Evolutionary conservation across 2,797 vertebrate genomes (phyloP).

Genomic region (Trachops cirrhosus): DNA sequence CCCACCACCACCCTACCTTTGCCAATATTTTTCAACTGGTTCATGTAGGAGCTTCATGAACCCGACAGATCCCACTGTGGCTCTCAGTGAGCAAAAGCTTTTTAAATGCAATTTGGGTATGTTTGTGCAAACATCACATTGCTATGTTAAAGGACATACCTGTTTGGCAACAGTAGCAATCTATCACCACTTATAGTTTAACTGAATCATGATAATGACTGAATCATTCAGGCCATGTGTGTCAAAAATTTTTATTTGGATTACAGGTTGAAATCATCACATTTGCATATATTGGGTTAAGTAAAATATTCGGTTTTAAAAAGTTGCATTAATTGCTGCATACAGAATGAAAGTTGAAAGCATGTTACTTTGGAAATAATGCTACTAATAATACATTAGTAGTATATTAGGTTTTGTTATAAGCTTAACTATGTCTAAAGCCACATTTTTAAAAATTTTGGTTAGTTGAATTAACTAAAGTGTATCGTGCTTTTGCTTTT

Average conservation of each 20-base stretch:
- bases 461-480: background rate
- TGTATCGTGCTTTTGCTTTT: slow-evolving; percentile 32
- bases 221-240: slow-evolving; percentile 55
- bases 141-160: slow-evolving; percentile 51
- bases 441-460: background rate
- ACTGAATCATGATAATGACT: background rate
- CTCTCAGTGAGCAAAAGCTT: background rate
- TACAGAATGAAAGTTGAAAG: slow-evolving; percentile 55
- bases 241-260: slow-evolving; percentile 39
- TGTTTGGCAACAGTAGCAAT: slow-evolving; percentile 7
- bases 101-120: slow-evolving; percentile 1
- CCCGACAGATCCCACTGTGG: background rate
- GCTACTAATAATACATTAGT: background rate
- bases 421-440: background rate
- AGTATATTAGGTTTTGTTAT: slow-evolving; percentile 20
- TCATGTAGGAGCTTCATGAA: background rate
- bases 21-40: background rate
- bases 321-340: slow-evolving; percentile 2
- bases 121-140: slow-evolving; percentile 2
- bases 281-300: background rate
- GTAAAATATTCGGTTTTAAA: background rate
- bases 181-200: slow-evolving; percentile 36
- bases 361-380: slow-evolving; percentile 42
- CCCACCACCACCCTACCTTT: background rate
- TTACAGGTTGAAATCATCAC: background rate